A percentile compares a stretch with the other conserved stretches of the same genome.
Evolutionary conservation across 2,113 vertebrate genomes (phyloP).

Genomic region (Furnarius figulus): DNA sequence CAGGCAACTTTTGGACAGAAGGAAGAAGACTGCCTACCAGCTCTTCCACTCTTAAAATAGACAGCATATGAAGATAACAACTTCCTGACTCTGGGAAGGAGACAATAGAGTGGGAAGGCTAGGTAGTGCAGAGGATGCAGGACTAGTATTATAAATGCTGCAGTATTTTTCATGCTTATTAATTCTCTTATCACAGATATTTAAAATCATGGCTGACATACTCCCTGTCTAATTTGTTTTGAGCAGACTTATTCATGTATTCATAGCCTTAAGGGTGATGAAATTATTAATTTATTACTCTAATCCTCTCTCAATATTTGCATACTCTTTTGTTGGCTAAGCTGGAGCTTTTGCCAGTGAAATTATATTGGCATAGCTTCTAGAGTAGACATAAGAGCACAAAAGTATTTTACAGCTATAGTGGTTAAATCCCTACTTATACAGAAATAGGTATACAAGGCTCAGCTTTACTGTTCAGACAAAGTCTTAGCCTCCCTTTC

Average conservation of each 20-base stretch:
- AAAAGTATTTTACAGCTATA: background rate
- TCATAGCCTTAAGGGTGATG: background rate
- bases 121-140: background rate
- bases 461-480: background rate
- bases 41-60: background rate
- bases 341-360: background rate
- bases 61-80: background rate
- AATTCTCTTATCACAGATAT: background rate
- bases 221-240: background rate
- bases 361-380: background rate
- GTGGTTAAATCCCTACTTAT: background rate
- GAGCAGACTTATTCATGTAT: background rate
- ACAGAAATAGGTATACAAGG: background rate
- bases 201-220: background rate
- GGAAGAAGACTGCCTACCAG: background rate
- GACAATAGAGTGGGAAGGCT: background rate
- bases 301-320: background rate
- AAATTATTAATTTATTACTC: background rate
- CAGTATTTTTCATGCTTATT: background rate
- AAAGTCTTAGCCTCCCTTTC: background rate
- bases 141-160: background rate
- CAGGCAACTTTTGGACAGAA: background rate
- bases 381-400: background rate
- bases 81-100: background rate
- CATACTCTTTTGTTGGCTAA: background rate